Percentiles rank a stretch among this genome's conserved stretches.
Conservation (phyloP, 53 echinoderm and acorn worm genomes). For the Glandiceps talaboti region DNA sequence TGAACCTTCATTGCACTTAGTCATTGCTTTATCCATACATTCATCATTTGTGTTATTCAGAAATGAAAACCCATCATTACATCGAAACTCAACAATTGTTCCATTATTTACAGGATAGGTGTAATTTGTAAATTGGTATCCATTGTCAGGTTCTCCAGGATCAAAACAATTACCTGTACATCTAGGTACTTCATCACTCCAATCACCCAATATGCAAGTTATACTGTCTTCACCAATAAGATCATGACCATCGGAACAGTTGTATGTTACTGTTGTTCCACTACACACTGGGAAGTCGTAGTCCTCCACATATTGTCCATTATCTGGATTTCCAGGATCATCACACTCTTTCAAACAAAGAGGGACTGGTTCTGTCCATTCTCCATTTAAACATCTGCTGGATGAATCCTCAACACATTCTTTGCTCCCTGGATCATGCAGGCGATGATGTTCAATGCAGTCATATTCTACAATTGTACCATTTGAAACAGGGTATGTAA, state of each 20-base stretch:
- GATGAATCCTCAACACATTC: slow-evolving; percentile 16
- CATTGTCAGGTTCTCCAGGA: background rate
- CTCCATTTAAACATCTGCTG: background rate
- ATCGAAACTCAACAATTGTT: background rate
- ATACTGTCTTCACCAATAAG: background rate
- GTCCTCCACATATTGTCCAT: background rate
- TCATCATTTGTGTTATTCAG: background rate
- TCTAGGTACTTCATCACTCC: background rate
- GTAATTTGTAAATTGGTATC: background rate
- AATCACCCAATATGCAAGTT: background rate
- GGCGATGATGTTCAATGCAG: slow-evolving; percentile 10
- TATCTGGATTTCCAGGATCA: background rate
- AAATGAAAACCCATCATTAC: background rate
- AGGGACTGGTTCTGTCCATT: slow-evolving; percentile 19
- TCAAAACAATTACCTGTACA: background rate
- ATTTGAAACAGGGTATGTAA: background rate
- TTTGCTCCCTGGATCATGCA: slow-evolving; percentile 32
- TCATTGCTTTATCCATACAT: background rate
- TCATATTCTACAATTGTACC: background rate
- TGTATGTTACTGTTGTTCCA: background rate
- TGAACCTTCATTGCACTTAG: background rate
- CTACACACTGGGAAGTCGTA: background rate
- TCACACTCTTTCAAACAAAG: slow-evolving; percentile 4
- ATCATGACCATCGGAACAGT: background rate
- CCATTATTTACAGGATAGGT: background rate